Evolutionary conservation across 2,888 invertebrate genomes (phyloP), one percentile per base, ranked within the genome.

Genomic region (Hydroisotoma schaefferi): DNA sequence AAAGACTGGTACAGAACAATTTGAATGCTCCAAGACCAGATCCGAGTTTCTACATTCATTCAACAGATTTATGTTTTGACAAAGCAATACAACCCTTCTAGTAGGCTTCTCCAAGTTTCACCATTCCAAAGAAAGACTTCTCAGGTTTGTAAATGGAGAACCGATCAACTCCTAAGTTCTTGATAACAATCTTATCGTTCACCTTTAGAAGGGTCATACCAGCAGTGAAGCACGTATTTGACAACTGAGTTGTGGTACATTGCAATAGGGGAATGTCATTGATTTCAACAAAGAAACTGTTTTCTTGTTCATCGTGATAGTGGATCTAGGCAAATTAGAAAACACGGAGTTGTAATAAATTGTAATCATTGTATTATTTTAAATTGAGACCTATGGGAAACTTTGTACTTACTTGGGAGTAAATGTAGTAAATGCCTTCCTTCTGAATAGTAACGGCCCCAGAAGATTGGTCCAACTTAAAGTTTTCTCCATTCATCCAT

Each of bases 111-210:
- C 57, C 84, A n/a, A 87, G 77, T 76, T 87, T 87, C 48, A 87
- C 81, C 20, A 87, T 80, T 29, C 90, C 90, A 70, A 90, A 88
- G 79, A 88, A 90, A 73, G 88, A 89, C 76, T 88, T 88, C 67
- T 87, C 87, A 1, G 82, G 81, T 72, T 86, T 83, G 79, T 87
- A 86, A 47, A 87, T 77, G 0, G 85, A 84, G 75, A 84, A 85
- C 56, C 85, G 78, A 46, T 82, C 81, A 25, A 84, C 83, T 10
- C 83, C 83, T 1, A 88, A 82, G 73, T 90, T 89, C 49, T 84
- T 81, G 15, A 90, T 77, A 3, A 84, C 83, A 18, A 90, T 77
- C 20, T 78, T 80, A 74, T 90, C 89, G 6, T 84, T 83, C 22
- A 81, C 79, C 46, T 78, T 78, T 15, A 87, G 77, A 76, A 83